phyloP scores from a whole-genome alignment of 2,888 invertebrate species.

The Leptopilina myrica region DNA sequence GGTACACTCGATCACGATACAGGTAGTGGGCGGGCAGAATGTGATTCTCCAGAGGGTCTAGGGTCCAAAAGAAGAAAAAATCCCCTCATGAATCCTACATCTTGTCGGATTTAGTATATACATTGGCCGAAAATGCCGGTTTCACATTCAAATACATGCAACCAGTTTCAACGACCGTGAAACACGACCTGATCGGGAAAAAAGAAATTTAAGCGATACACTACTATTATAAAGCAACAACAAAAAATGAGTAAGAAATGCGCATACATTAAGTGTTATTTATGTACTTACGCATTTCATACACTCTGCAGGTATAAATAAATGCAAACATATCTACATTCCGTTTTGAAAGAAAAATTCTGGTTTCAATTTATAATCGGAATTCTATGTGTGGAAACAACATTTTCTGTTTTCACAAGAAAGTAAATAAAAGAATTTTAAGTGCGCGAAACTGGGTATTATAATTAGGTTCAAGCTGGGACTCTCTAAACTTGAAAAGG shows the following conservation, averaged over 20 bases:
- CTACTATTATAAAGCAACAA: neutral
- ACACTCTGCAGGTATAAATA: neutral
- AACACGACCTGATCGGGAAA: slow-evolving; percentile 50
- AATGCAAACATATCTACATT: slow-evolving; percentile 1
- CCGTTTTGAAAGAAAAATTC: neutral
- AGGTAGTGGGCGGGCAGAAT: slow-evolving; percentile 36
- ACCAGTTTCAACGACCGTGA: slow-evolving; percentile 56
- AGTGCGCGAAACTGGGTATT: too few relatives aligned
- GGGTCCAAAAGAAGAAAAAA: slow-evolving; percentile 1
- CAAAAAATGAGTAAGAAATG: neutral
- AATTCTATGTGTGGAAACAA: too few relatives aligned
- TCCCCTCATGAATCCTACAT: slow-evolving; percentile 22
- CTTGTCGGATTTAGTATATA: slow-evolving; percentile 10
- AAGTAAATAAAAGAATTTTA: too few relatives aligned
- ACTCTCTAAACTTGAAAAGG: too few relatives aligned
- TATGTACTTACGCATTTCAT: slow-evolving; percentile 9
- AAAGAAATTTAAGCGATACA: neutral
- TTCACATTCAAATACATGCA: slow-evolving; percentile 46
- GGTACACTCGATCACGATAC: slow-evolving; percentile 13
- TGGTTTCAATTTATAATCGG: too few relatives aligned
- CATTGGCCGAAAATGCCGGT: slow-evolving; percentile 56
- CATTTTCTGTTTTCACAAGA: too few relatives aligned
- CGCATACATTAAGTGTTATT: slow-evolving; percentile 4
- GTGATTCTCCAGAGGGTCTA: slow-evolving; percentile 24
- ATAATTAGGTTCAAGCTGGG: too few relatives aligned